Evolutionary conservation across 2,797 vertebrate genomes (phyloP).

Genomic region (Sebastes ruberrimus): DNA sequence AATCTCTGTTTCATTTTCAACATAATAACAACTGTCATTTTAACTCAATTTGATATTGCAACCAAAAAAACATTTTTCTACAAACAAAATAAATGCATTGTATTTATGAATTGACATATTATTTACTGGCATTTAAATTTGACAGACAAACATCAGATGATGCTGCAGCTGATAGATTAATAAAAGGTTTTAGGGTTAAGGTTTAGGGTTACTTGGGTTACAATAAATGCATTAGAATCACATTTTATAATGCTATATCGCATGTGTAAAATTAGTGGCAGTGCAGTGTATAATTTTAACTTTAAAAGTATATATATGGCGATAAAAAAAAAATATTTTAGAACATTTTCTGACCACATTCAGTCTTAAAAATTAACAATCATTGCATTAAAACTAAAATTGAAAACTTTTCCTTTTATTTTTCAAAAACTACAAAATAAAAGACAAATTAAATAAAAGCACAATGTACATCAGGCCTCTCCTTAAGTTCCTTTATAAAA

Average conservation of each 20-base stretch:
- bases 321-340: background rate
- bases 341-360: background rate
- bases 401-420: background rate
- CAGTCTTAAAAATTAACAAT: background rate
- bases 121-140: background rate
- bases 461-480: slow-evolving; percentile 3
- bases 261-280: background rate
- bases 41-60: background rate
- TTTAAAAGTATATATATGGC: background rate
- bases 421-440: background rate
- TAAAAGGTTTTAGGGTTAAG: background rate
- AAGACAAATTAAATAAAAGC: background rate
- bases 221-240: background rate
- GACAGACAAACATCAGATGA: background rate
- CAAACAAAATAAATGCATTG: background rate
- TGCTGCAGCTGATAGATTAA: background rate
- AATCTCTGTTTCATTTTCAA: background rate
- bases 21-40: background rate
- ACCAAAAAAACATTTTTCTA: background rate
- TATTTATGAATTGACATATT: background rate
- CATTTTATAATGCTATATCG: background rate
- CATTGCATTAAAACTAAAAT: background rate
- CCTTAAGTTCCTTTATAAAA: background rate
- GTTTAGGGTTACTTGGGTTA: background rate
- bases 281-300: background rate